Evolutionary conservation across 2,113 vertebrate genomes (phyloP).

Genomic region (Mormyrus iriodes): DNA sequence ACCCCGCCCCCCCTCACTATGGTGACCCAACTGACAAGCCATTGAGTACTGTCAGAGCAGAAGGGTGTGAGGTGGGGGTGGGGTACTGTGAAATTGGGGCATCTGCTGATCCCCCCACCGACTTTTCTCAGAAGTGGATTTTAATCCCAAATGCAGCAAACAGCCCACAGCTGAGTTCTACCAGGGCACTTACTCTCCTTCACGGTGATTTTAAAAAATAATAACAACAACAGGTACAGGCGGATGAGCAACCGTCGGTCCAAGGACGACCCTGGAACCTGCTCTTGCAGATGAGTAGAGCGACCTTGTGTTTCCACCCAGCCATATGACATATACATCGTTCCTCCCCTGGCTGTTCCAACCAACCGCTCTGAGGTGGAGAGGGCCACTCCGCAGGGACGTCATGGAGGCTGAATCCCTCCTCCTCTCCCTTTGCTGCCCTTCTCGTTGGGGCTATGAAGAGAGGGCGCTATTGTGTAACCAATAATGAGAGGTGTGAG

Average conservation of each 20-base stretch:
- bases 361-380: neutral
- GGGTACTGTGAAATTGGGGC: neutral
- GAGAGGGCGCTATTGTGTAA: neutral
- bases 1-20: neutral
- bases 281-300: neutral
- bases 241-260: neutral
- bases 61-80: neutral
- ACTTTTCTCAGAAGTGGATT: neutral
- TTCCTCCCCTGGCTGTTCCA: neutral
- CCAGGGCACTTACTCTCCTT: neutral
- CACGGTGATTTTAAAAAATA: neutral
- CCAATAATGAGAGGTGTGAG: neutral
- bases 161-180: neutral
- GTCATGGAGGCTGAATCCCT: neutral
- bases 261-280: neutral
- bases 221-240: neutral
- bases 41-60: neutral
- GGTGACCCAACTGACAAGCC: neutral
- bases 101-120: neutral
- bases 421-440: neutral
- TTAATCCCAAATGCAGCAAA: slow-evolving; percentile 2
- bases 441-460: neutral
- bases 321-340: neutral
- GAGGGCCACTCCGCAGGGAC: neutral
- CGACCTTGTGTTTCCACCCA: neutral